These are phyloP conservation scores for Cylindroiulus punctatus DNA, from an alignment of 2,888 invertebrate genomes.

Conservation along the genomic window DNA sequence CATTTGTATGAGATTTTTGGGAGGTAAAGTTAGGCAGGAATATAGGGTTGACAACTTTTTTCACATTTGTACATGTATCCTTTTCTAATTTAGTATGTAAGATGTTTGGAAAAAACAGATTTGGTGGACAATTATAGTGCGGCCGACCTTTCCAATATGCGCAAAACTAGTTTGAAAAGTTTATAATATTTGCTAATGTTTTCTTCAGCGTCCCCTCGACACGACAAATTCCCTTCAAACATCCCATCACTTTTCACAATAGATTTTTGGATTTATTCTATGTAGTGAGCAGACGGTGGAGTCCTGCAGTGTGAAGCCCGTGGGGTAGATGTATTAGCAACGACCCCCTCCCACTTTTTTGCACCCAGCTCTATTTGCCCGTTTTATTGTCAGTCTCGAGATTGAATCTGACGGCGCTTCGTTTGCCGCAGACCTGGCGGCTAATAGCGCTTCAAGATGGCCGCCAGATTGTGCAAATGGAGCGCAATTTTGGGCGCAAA, in stretches of 20 bases:
- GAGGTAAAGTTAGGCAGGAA: too few relatives aligned
- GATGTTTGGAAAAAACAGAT: too few relatives aligned
- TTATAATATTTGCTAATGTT: too few relatives aligned
- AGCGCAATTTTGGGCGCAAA: slow-evolving; percentile 18
- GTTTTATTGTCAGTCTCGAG: slow-evolving; percentile 9
- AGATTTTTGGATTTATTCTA: neutral
- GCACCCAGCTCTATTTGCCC: neutral
- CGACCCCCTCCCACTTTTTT: neutral
- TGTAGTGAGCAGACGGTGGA: neutral
- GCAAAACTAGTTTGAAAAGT: too few relatives aligned
- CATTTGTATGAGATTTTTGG: too few relatives aligned
- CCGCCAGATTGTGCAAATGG: slow-evolving; percentile 18
- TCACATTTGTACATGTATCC: too few relatives aligned
- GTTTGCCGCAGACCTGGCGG: slow-evolving; percentile 18
- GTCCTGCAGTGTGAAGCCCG: neutral
- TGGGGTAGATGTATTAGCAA: neutral
- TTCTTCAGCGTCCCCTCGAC: too few relatives aligned
- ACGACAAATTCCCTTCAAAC: neutral
- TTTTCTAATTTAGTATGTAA: too few relatives aligned
- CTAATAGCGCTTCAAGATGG: slow-evolving; percentile 18
- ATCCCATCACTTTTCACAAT: neutral
- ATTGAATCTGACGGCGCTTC: slow-evolving; percentile 10
- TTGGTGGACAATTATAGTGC: too few relatives aligned
- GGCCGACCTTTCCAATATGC: too few relatives aligned
- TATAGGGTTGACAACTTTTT: too few relatives aligned